Conservation (phyloP, 2,888 invertebrate genomes). For the Hecatera dysodea region DNA sequence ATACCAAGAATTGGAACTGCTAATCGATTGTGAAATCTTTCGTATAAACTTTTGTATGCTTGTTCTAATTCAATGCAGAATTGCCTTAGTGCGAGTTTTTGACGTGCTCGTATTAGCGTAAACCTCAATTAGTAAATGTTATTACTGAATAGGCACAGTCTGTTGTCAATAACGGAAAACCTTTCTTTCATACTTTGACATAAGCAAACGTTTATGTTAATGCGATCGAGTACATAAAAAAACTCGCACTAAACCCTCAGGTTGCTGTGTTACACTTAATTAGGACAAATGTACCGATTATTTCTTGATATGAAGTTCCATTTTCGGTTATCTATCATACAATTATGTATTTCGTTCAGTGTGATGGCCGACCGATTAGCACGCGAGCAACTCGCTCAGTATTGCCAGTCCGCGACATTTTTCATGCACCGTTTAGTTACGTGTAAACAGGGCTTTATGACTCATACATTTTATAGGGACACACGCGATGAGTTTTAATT, state of each 20-base stretch:
- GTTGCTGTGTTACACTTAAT: constrained; percentile 2
- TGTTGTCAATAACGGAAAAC: too few species aligned
- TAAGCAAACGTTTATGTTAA: too few species aligned
- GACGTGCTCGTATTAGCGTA: too few species aligned
- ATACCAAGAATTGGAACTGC: constrained; percentile 1
- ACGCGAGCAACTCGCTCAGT: constrained; percentile 44
- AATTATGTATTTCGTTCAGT: constrained; percentile 43
- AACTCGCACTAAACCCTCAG: too few species aligned
- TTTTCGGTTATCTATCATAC: constrained; percentile 41
- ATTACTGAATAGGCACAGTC: too few species aligned
- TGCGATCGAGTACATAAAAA: too few species aligned
- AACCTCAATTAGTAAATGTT: too few species aligned
- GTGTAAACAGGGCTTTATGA: constrained; percentile 52
- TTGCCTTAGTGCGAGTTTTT: too few species aligned
- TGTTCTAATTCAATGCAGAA: neutral
- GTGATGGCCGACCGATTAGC: constrained; percentile 44
- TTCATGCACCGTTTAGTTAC: constrained; percentile 44
- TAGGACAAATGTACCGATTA: neutral
- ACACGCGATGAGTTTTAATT: constrained; percentile 41
- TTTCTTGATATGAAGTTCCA: constrained; percentile 22
- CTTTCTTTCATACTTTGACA: too few species aligned
- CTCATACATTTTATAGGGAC: constrained; percentile 25
- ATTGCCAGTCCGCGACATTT: constrained; percentile 43
- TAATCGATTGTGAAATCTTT: constrained; percentile 6
- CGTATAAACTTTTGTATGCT: neutral